phyloP scores from a whole-genome alignment of 2,797 vertebrate genomes.

The Sternarchorhynchus goeldii region DNA sequence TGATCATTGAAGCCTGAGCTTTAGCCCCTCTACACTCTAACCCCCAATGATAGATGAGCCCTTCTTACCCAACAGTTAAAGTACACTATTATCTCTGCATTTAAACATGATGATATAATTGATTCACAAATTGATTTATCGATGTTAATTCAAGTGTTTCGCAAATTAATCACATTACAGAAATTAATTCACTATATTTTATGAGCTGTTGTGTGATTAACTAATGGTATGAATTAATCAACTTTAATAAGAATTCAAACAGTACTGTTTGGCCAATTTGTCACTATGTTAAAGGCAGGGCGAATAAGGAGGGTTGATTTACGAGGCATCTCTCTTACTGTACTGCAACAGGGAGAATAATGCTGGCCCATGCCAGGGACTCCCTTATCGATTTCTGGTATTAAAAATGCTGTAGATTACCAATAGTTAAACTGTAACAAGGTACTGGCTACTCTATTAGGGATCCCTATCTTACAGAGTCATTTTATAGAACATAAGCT shows the following conservation, averaged over 20 bases:
- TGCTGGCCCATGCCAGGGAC: slow-evolving; percentile 20
- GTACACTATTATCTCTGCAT: slow-evolving; percentile 77
- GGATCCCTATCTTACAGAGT: no score
- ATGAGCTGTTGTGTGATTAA: slow-evolving; percentile 78
- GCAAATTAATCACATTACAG: slow-evolving; percentile 77
- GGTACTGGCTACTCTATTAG: background rate
- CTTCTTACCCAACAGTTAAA: slow-evolving; percentile 68
- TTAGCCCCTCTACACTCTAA: slow-evolving; percentile 64
- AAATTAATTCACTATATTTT: slow-evolving; percentile 81
- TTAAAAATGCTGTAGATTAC: background rate
- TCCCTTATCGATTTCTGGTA: slow-evolving; percentile 11
- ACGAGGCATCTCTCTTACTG: slow-evolving; percentile 64
- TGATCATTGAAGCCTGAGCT: slow-evolving; percentile 73
- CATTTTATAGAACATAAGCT: no score
- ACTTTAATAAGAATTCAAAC: slow-evolving; percentile 88
- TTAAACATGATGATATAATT: slow-evolving; percentile 82
- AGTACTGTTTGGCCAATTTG: slow-evolving; percentile 83
- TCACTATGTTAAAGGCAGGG: slow-evolving; percentile 78
- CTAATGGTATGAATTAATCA: slow-evolving; percentile 87
- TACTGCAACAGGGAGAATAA: slow-evolving; percentile 49
- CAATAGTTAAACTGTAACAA: background rate
- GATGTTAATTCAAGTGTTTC: slow-evolving; percentile 85
- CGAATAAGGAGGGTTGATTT: slow-evolving; percentile 74
- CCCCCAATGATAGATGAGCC: slow-evolving; percentile 72
- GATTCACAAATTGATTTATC: slow-evolving; percentile 85